Percentiles rank a stretch among this genome's conserved stretches.
Evolutionary conservation across 2,888 invertebrate genomes (phyloP).

Genomic region (Drosophila niveifrons): DNA sequence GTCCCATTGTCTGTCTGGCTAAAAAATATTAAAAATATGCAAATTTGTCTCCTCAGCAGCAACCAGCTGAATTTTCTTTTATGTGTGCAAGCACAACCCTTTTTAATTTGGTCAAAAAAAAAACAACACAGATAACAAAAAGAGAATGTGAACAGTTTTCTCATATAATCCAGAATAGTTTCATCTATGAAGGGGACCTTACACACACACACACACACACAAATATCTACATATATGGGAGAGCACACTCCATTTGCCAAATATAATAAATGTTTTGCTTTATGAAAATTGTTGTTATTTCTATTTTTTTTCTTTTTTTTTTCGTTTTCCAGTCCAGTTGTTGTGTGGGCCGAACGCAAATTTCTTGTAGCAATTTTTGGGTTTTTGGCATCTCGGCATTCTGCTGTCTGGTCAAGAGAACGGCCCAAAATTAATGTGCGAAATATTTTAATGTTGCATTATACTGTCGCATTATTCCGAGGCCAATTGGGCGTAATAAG

Average conservation of each 20-base stretch:
- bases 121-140: background rate
- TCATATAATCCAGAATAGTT: conserved; percentile 51
- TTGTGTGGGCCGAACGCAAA: conserved; percentile 47
- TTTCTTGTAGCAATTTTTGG: conserved; percentile 37
- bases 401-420: conserved; percentile 59
- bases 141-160: conserved; percentile 11
- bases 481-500: conserved; percentile 59
- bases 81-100: conserved; percentile 71
- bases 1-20: conserved; percentile 30
- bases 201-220: background rate
- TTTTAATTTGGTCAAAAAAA: conserved; percentile 59
- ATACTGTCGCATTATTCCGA: conserved; percentile 38
- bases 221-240: background rate
- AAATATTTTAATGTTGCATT: conserved; percentile 72
- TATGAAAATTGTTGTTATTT: conserved; percentile 59
- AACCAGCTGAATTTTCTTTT: conserved; percentile 49
- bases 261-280: conserved; percentile 76
- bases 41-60: conserved; percentile 64
- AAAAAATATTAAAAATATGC: conserved; percentile 79
- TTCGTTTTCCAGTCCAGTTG: conserved; percentile 21
- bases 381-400: conserved; percentile 37
- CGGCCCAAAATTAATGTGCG: conserved; percentile 62
- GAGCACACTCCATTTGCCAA: conserved; percentile 73
- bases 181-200: conserved; percentile 3
- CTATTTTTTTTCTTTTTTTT: conserved; percentile 10